Percentiles rank a stretch among this genome's conserved stretches.
Conservation (phyloP, 1,140 invertebrate species). For the Drosophila novamexicana region DNA sequence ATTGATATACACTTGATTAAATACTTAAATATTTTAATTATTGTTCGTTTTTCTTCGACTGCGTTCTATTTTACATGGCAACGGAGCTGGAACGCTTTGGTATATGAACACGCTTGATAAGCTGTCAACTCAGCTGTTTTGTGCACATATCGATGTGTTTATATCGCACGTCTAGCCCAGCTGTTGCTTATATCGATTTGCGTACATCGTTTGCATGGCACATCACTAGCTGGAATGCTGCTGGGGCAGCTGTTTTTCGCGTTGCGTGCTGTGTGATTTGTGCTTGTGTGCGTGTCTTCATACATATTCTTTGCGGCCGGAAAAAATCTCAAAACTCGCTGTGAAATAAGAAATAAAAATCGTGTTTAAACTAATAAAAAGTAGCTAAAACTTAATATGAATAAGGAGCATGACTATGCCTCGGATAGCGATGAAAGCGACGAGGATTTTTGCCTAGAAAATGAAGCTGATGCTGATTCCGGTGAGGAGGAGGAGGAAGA, state of each 20-base stretch:
- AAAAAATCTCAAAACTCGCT: slow-evolving; percentile 5
- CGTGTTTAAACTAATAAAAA: slow-evolving; percentile 8
- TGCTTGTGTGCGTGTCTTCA: not conserved
- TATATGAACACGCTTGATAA: slow-evolving; percentile 28
- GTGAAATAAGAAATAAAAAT: not conserved
- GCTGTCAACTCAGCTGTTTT: slow-evolving; percentile 10
- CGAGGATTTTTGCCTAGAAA: slow-evolving; percentile 85
- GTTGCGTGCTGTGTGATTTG: not conserved
- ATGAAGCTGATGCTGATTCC: slow-evolving; percentile 75
- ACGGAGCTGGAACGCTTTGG: slow-evolving; percentile 41
- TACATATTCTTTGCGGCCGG: slow-evolving; percentile 10
- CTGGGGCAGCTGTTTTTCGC: slow-evolving; percentile 23
- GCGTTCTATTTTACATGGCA: slow-evolving; percentile 35
- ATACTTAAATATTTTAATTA: slow-evolving; percentile 5
- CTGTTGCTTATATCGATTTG: slow-evolving; percentile 5
- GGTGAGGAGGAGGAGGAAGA: slow-evolving; percentile 69
- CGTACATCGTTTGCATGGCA: not conserved
- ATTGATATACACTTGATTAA: slow-evolving; percentile 4
- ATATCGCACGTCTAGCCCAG: not conserved
- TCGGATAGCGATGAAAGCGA: slow-evolving; percentile 84
- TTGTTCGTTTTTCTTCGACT: slow-evolving; percentile 15
- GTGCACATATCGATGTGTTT: slow-evolving; percentile 1
- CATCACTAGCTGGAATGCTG: slow-evolving; percentile 5
- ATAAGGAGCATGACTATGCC: slow-evolving; percentile 53
- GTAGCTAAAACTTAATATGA: slow-evolving; percentile 46